Conservation (phyloP, 2,888 invertebrate genomes). For the Bhutanitis thaidina region DNA sequence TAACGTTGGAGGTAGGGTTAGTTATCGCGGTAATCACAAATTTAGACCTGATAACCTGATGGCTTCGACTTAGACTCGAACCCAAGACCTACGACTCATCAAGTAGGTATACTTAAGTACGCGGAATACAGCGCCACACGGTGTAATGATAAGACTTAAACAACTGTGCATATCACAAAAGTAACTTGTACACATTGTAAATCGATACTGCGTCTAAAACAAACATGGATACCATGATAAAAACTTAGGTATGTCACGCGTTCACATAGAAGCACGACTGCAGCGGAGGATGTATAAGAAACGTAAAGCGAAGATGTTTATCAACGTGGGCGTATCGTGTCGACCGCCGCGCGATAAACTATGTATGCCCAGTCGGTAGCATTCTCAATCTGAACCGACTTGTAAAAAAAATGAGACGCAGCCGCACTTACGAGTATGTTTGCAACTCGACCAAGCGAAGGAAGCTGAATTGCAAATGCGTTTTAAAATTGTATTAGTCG, state of each 20-base stretch:
- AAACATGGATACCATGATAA: slow-evolving; percentile 5
- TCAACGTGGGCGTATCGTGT: slow-evolving; percentile 39
- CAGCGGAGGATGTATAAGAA: slow-evolving; percentile 38
- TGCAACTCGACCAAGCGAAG: neutral
- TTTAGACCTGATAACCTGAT: no score
- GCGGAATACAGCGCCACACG: no score
- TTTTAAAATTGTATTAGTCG: neutral
- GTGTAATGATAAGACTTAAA: neutral
- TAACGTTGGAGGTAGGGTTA: no score
- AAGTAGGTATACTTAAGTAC: no score
- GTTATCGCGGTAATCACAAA: no score
- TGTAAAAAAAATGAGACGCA: slow-evolving; percentile 44
- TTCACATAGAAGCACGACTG: slow-evolving; percentile 27
- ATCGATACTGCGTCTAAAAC: slow-evolving; percentile 14
- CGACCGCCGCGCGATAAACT: slow-evolving; percentile 61
- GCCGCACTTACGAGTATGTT: slow-evolving; percentile 23
- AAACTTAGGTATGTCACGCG: slow-evolving; percentile 17
- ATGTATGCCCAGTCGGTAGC: slow-evolving; percentile 49
- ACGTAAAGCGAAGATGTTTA: slow-evolving; percentile 32
- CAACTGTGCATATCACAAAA: slow-evolving; percentile 3
- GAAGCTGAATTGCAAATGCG: neutral
- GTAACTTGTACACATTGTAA: slow-evolving; percentile 13
- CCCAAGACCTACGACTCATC: no score
- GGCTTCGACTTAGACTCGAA: no score
- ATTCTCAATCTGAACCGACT: slow-evolving; percentile 39